Conservation (phyloP, 2,113 vertebrate genomes). For the Hippocampus guttulatus region DNA sequence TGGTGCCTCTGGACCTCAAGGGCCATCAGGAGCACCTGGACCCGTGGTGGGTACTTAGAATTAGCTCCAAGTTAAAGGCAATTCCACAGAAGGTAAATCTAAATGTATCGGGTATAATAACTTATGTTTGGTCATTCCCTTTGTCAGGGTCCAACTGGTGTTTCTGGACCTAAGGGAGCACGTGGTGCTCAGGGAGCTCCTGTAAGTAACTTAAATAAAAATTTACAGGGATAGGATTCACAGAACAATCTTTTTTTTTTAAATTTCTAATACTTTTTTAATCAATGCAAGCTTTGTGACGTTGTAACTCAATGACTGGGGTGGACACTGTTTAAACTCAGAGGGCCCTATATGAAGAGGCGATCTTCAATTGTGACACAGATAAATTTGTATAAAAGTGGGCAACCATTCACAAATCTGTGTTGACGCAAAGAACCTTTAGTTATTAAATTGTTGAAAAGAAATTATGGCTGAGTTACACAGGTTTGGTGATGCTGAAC, state of each 20-base stretch:
- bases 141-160: constrained; percentile 87
- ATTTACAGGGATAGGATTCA: not conserved
- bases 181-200: constrained; percentile 91
- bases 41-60: constrained; percentile 77
- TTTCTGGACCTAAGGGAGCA: constrained; percentile 88
- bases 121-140: constrained; percentile 7
- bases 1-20: constrained; percentile 86
- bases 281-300: not conserved
- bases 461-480: not conserved
- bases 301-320: not conserved
- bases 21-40: constrained; percentile 92
- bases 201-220: constrained; percentile 72
- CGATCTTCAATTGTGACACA: not conserved
- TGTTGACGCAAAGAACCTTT: no score
- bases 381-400: not conserved
- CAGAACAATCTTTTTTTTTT: not conserved
- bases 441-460: not conserved
- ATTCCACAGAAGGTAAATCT: not conserved
- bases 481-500: not conserved
- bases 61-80: not conserved
- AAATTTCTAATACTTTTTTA: not conserved
- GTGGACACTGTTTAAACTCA: not conserved
- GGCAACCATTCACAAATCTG: not conserved
- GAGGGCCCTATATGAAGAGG: not conserved
- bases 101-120: not conserved